Evolutionary conservation across 2,113 vertebrate genomes (phyloP), one percentile per base, ranked within the genome.

Genomic region (Neomonachus schauinslandi): DNA sequence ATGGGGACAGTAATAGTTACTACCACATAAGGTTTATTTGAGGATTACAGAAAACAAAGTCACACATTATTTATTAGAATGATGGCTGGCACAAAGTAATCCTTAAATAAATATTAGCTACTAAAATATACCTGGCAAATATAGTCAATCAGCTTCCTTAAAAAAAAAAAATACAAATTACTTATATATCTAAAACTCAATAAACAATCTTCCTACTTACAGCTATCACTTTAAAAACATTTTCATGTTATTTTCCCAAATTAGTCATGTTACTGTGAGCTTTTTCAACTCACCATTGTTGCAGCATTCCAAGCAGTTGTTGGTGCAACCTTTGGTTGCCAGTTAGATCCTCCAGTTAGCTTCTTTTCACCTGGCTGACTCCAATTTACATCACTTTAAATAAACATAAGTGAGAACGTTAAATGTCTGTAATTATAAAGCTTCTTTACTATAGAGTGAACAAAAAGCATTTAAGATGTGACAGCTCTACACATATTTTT

Each of bases 291-390:
- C 99, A 99, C 99, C 99, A 99, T 99, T 0, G 99, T 99, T 1
- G 99, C 99, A 96, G 99, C 99, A 19, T 99, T 99, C 99, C 99
- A 99, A 4, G 99, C 99, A 93, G 99, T 99, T 79, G 99, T 99
- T 7, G 99, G 99, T 69, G 99, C 99, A n/a, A 99, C 99, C 98
- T 99, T 99, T 98, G 99, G 99, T 95, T 99, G 99, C 99, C 99
- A 99, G 98, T 99, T 99, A 98, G 98, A 99, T 98, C 99, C 99
- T 97, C 99, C 99, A 11, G 99, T 99, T 94, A 99, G 98, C 97
- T 99, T 99, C 99, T 99, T 99, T 98, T 99, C 99, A 94, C 99
- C 99, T 81, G 99, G 99, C 95, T 99, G 99, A 99, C 99, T 99
- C 99, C 99, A 99, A 98, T 99, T 99, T 95, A 99, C 99, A 98